A percentile compares a stretch with the other conserved stretches of the same genome.
Conservation (phyloP, 1,140 invertebrate species). For the Littorina saxatilis region DNA sequence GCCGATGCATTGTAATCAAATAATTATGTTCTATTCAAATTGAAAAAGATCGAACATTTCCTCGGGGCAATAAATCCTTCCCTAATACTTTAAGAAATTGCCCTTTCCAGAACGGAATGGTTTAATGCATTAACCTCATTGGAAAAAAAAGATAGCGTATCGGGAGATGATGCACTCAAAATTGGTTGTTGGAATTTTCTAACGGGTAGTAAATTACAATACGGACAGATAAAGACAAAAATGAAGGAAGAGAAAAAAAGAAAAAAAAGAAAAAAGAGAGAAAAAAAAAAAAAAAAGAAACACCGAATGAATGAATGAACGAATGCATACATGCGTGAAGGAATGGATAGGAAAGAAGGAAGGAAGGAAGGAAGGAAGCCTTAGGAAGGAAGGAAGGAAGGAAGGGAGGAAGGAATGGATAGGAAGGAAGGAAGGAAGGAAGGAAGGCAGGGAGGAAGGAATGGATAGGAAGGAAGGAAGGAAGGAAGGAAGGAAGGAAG, state of each 20-base stretch:
- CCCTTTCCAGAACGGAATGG: too few relatives aligned
- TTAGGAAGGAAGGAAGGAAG: neutral
- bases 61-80: too few relatives aligned
- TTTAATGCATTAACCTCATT: too few relatives aligned
- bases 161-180: too few relatives aligned
- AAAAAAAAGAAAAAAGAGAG: neutral
- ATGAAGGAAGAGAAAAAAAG: neutral
- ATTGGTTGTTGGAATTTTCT: too few relatives aligned
- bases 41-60: too few relatives aligned
- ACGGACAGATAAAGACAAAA: neutral
- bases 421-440: neutral
- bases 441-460: neutral
- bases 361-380: neutral
- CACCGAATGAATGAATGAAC: neutral
- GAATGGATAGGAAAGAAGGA: neutral
- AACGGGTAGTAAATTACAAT: too few relatives aligned
- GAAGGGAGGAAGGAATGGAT: neutral
- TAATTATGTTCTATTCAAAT: too few relatives aligned
- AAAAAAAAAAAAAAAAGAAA: neutral
- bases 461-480: neutral
- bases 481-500: neutral
- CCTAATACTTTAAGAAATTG: too few relatives aligned
- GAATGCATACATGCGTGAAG: neutral
- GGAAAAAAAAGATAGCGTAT: too few relatives aligned
- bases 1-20: too few relatives aligned